Base-by-base conservation (phyloP, 2,113 vertebrate genomes). In the Melierax canorus region DNA sequence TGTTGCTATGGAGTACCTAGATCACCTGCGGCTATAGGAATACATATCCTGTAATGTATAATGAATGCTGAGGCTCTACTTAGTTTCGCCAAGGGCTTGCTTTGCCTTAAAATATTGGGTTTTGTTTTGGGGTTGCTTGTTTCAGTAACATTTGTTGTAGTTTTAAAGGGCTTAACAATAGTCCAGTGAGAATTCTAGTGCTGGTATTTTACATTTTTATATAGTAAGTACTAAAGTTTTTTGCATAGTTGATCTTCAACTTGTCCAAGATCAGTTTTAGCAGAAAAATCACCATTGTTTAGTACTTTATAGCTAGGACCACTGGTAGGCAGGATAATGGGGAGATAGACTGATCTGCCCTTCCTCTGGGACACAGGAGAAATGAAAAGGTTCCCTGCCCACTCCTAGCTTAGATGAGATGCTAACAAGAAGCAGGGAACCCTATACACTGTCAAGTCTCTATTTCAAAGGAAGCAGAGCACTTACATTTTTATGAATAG, bases 11-110 rank as follows among this genome's bases (percentile, higher is more conserved):
- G 68, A 78, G 27, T 45, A 63, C 69, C 72, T 84, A 84, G 30
- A 93, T 91, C 56, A 93, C 92, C 94, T 97, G 86, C 56, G 78
- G 88, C 95, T 91, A 85, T n/a, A 95, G 86, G 71, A 94, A 88
- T 89, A 73, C 89, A 80, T 36, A 88, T 71, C 64, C 69, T 82
- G 38, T 94, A 96, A 91, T 72, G 39, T 91, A 94, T 95, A 94
- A 94, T 56, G 76, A 93, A 94, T 89, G 83, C 64, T 60, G 83
- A 92, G 88, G 36, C 64, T 94, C 51, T 94, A 39, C 46, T 60
- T 93, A 38, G 15, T 84, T 95, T 96, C 86, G 88, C 95, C 88
- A 64, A 86, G 43, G 88, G 95, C 90, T 95, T 90, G 36, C 91
- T 95, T 91, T 92, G 53, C 88, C 86, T 94, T 81, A 94, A 96